phyloP scores from a whole-genome alignment of 2,888 invertebrate genomes.

The Mimas tiliae region DNA sequence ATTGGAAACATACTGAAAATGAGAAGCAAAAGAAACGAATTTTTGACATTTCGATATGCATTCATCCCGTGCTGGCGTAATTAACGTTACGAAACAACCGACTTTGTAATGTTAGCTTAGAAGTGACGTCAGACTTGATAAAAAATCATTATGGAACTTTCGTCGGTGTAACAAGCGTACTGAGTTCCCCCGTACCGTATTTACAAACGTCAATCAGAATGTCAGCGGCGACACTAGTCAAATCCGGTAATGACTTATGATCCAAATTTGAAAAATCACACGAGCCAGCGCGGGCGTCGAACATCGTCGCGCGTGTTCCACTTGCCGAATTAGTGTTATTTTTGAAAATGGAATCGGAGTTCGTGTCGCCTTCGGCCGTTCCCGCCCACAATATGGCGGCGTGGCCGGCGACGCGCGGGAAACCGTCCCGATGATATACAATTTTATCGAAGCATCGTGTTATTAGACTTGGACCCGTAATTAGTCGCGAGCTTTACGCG shows the following conservation, averaged over 20 bases:
- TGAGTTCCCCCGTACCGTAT: constrained; percentile 67
- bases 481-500: constrained; percentile 77
- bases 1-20: constrained; percentile 77
- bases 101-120: constrained; percentile 34
- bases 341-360: constrained; percentile 82
- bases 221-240: constrained; percentile 82
- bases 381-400: constrained; percentile 84
- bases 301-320: constrained; percentile 77
- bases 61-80: constrained; percentile 67
- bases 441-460: constrained; percentile 84
- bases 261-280: constrained; percentile 82
- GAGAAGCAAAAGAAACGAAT: constrained; percentile 79
- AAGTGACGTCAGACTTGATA: constrained; percentile 64
- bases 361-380: constrained; percentile 81
- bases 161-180: constrained; percentile 73
- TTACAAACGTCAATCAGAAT: constrained; percentile 82
- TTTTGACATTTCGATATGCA: constrained; percentile 83
- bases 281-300: constrained; percentile 56
- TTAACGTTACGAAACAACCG: constrained; percentile 48
- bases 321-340: constrained; percentile 82
- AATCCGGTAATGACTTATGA: constrained; percentile 73
- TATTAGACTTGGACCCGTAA: constrained; percentile 81
- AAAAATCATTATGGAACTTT: constrained; percentile 59
- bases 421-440: constrained; percentile 76
- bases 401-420: constrained; percentile 78